Evolutionary conservation across 2,113 vertebrate species (phyloP).

Genomic region (Poeciliopsis prolifica): DNA sequence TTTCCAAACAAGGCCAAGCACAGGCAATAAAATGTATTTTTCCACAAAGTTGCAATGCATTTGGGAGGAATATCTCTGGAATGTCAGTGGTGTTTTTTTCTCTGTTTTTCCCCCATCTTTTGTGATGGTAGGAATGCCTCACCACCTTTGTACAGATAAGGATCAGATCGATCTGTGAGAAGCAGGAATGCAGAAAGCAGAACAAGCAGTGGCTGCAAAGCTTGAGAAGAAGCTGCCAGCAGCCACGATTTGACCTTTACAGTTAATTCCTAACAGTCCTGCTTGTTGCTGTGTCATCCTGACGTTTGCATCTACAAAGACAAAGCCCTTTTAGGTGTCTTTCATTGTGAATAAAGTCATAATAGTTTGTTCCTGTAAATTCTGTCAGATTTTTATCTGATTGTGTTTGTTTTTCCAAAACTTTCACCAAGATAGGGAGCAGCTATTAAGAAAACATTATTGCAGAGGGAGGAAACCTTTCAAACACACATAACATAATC

Average conservation of each 20-base stretch:
- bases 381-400: conserved; percentile 63
- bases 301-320: conserved; percentile 37
- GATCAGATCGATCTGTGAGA: conserved; percentile 70
- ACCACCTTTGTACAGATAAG: conserved; percentile 73
- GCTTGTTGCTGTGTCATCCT: conserved; percentile 34
- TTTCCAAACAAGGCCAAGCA: conserved; percentile 57
- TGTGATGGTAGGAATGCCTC: conserved; percentile 79
- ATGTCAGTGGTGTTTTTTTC: conserved; percentile 70
- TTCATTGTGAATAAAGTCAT: conserved; percentile 1
- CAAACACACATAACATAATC: conserved; percentile 9
- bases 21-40: conserved; percentile 70
- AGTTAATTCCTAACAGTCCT: conserved; percentile 36
- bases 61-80: conserved; percentile 74
- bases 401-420: conserved; percentile 47
- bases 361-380: conserved; percentile 60
- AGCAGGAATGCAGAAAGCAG: conserved; percentile 69
- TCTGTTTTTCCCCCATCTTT: conserved; percentile 71
- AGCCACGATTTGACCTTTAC: conserved; percentile 50
- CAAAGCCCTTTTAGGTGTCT: conserved; percentile 9
- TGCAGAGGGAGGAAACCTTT: conserved; percentile 9
- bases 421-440: conserved; percentile 38
- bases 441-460: conserved; percentile 22
- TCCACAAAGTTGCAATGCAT: conserved; percentile 69
- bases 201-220: conserved; percentile 23
- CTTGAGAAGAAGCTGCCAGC: conserved; percentile 28